These are phyloP conservation scores for Heterodera carotae DNA, from an alignment of 1,140 invertebrate genomes.

Conservation along the genomic window DNA sequence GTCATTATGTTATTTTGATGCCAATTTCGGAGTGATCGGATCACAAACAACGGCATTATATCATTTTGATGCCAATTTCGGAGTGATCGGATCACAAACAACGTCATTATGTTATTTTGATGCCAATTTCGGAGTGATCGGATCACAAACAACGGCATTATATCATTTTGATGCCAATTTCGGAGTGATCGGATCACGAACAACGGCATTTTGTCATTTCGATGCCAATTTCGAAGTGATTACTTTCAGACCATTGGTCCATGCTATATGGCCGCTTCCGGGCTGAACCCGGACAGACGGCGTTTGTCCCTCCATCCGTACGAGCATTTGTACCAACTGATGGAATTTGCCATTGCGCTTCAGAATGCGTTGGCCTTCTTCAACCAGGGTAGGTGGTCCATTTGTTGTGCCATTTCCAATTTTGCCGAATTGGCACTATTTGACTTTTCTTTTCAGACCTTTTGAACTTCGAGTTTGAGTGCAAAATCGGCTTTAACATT, in stretches of 20 bases:
- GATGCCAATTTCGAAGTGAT: too few species aligned
- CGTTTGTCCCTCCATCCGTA: constrained; percentile 60
- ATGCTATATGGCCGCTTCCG: constrained; percentile 95
- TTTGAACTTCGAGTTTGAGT: constrained; percentile 64
- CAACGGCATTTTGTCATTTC: too few species aligned
- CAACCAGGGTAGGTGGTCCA: constrained; percentile 46
- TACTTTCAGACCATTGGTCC: constrained; percentile 79
- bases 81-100: too few species aligned
- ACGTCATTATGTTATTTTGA: too few species aligned
- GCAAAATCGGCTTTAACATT: constrained; percentile 64
- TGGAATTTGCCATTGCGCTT: constrained; percentile 63
- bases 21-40: too few species aligned
- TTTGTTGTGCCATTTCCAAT: background rate
- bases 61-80: too few species aligned
- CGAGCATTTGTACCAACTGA: constrained; percentile 63
- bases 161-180: too few species aligned
- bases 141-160: too few species aligned
- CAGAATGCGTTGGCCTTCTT: constrained; percentile 59
- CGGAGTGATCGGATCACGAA: too few species aligned
- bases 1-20: background rate
- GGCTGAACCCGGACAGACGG: constrained; percentile 71
- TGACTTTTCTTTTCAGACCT: constrained; percentile 40
- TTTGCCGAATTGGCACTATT: background rate
- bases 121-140: too few species aligned
- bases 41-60: too few species aligned